Evolutionary conservation across 2,797 vertebrate species (phyloP).

Genomic region (Monodelphis domestica): DNA sequence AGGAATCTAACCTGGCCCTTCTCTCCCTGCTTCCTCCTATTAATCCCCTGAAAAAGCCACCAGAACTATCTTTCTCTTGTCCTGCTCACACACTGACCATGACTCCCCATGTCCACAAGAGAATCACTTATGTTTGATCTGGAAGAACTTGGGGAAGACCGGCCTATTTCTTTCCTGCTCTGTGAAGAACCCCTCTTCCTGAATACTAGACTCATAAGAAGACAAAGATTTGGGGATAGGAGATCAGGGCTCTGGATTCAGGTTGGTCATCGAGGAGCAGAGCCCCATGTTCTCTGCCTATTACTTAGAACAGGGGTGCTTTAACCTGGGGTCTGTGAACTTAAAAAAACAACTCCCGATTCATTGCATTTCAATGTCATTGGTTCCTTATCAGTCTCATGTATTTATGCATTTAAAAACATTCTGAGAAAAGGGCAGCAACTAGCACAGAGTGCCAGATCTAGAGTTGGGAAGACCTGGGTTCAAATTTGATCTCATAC

Average conservation of each 20-base stretch:
- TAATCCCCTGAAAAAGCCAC: background rate
- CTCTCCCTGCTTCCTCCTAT: background rate
- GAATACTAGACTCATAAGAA: fast-evolving
- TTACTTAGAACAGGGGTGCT: background rate
- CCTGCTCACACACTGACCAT: background rate
- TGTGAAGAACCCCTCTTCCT: background rate
- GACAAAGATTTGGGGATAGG: no score
- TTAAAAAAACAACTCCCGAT: no score
- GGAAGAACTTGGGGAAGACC: background rate
- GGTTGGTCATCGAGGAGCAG: background rate
- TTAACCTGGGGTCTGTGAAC: no score
- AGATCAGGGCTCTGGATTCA: background rate
- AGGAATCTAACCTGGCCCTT: background rate
- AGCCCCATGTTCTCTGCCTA: background rate
- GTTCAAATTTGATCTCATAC: no score
- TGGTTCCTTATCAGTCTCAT: background rate
- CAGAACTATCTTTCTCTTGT: background rate
- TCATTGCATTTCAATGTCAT: background rate
- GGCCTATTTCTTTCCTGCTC: background rate
- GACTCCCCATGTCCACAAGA: background rate
- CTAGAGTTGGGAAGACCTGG: no score
- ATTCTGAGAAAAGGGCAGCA: background rate
- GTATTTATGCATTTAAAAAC: background rate
- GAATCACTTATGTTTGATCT: background rate
- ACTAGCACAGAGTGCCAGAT: no score